Base-by-base conservation (phyloP, 2,888 invertebrate genomes). In the Drosophila peninsularis region DNA sequence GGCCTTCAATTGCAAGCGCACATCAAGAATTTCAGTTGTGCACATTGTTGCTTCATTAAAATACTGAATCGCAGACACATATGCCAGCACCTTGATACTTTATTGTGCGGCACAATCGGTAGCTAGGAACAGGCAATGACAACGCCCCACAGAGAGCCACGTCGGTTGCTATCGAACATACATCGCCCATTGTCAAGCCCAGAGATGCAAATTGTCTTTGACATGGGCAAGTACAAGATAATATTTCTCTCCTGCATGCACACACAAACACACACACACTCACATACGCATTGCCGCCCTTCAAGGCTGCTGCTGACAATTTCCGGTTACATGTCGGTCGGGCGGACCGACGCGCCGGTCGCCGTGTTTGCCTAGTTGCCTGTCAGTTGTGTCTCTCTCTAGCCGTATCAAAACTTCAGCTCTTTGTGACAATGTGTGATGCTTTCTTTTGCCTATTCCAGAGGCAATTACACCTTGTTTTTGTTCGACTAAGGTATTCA, bases 171-270 rank as follows among this genome's bases (percentile, higher is more conserved):
- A 53, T 53, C 10, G 49, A 42, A 62, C 13, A 32, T 6, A 30
- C 27, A 47, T 41, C 50, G 66, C 53, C 83, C 67, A 80, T 82
- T 80, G 82, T 82, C 63, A 74, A 45, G 44, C 34, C 56, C 57
- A 61, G 66, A 74, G 68, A 78, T 79, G 76, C 76, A 81, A 84
- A 84, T 81, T 79, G 79, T 78, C 84, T 79, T 73, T 76, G 81
- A 79, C 84, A 76, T 78, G 82, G 84, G 64, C 67, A 84, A 81
- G 73, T 73, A 84, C 84, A 81, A 81, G 72, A 78, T 78, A 82
- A 81, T 84, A 81, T 72, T 72, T 84, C 66, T 68, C 77, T 61
- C 62, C 53, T 55, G 71, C 64, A 81, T 70, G 53, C 60, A 66
- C 39, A 52, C 13, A 36, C 6, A 3, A 37, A 44, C 19, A 14